Evolutionary conservation across 2,888 invertebrate genomes (phyloP).

Genomic region (Adineta ricciae): DNA sequence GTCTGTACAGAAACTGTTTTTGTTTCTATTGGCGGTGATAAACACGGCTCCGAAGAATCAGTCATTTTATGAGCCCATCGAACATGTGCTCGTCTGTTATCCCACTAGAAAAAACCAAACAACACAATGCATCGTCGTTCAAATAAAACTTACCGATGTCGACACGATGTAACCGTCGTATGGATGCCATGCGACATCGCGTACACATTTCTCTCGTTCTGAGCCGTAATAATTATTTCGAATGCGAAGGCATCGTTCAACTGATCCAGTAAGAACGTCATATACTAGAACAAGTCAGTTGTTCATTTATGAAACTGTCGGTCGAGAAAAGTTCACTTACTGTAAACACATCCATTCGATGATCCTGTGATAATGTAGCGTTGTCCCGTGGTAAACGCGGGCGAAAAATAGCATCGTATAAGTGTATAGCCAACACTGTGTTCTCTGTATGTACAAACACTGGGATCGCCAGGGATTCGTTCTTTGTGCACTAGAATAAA

Average conservation of each 20-base stretch:
- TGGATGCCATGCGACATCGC: constrained; percentile 77
- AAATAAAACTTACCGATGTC: constrained; percentile 59
- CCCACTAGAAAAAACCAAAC: neutral
- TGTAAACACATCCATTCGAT: constrained; percentile 56
- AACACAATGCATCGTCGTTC: too few relatives aligned
- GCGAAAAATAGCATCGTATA: constrained; percentile 71
- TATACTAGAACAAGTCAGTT: neutral
- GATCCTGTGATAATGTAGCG: constrained; percentile 72
- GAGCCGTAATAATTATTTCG: neutral
- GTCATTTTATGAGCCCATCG: neutral
- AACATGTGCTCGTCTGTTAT: neutral
- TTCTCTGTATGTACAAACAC: constrained; percentile 72
- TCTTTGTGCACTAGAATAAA: constrained; percentile 36
- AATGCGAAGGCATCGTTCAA: neutral
- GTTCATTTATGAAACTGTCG: neutral
- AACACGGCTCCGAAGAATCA: neutral
- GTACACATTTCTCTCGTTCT: constrained; percentile 58
- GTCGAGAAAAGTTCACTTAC: neutral
- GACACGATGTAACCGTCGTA: constrained; percentile 65
- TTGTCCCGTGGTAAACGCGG: constrained; percentile 66
- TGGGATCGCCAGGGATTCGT: constrained; percentile 62
- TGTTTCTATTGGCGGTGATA: neutral
- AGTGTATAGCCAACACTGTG: constrained; percentile 72
- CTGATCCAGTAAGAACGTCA: neutral
- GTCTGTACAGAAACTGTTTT: neutral